Evolutionary conservation across 2,888 invertebrate species (phyloP), one percentile per base, ranked within the genome.

Genomic region (Eupithecia tripunctaria): DNA sequence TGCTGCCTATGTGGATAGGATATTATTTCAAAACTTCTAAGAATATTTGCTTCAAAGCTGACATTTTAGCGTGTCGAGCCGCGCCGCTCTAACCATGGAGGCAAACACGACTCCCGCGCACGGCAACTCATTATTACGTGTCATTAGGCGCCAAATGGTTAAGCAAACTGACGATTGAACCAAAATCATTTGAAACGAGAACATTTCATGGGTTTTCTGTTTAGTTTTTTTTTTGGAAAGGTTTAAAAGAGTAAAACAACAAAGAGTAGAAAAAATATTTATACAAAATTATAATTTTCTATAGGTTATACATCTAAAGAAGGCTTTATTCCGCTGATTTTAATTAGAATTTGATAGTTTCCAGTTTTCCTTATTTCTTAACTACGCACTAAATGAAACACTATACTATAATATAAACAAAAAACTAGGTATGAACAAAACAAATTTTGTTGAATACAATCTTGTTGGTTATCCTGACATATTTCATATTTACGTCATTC

Each of bases 121-220:
- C 36, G 60, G 64, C 85, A 82, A 82, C 88, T 91, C 90, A 90
- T 93, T 92, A 93, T 91, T 86, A 87, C 91, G 82, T 90, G 93
- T 93, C 93, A 91, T 93, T 92, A 89, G 86, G 85, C 88, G 91
- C 87, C 85, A 93, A 93, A 85, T 83, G 87, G 80, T 86, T 85
- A 78, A 65, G 76, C 84, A 89, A 88, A 88, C 85, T 72, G 38
- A 71, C 36, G 67, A 77, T 72, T 76, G 78, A 74, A 69, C 71
- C 47, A 64, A 72, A 67, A 67, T 69, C 47, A 64, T 72, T 69
- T 70, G 64, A 74, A 79, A 76, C 68, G 71, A 71, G 74, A 79
- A 76, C 73, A 65, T 56, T 76, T 74, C 21, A 62, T 27, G 59
- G 25, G 32, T 63, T 25, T 56, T 51, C 1, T 56, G 4, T 51